Evolutionary conservation across 2,113 vertebrate species (phyloP).

Genomic region (Hemiprocne comata): DNA sequence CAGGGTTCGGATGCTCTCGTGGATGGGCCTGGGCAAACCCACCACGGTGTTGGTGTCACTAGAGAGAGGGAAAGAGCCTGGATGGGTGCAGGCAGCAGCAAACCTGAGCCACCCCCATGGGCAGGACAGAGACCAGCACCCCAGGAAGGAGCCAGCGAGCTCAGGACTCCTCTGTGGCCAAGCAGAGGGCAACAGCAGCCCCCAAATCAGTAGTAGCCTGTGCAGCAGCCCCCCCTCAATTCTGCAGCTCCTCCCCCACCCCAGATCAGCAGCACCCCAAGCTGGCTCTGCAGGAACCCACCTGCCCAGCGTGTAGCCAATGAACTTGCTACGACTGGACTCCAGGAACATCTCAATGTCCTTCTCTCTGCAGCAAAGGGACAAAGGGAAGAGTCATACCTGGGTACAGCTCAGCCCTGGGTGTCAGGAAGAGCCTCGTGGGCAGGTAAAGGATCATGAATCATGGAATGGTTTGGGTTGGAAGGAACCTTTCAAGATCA

Average conservation of each 20-base stretch:
- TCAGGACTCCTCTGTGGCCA: neutral
- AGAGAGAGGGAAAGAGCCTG: constrained; percentile 34
- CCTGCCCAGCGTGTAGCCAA: constrained; percentile 95
- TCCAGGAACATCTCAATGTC: constrained; percentile 98
- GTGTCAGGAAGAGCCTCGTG: accelerated
- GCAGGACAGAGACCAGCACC: neutral
- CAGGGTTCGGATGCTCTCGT: constrained; percentile 95
- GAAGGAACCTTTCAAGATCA: too few species aligned
- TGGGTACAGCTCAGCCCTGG: neutral
- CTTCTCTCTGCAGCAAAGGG: constrained; percentile 84
- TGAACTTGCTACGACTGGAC: constrained; percentile 98
- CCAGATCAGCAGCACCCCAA: accelerated
- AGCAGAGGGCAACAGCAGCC: accelerated
- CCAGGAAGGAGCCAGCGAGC: neutral
- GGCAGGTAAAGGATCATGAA: neutral
- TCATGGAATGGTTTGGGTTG: too few species aligned
- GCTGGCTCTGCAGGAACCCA: constrained; percentile 60
- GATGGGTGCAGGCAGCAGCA: neutral
- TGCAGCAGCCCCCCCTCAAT: neutral
- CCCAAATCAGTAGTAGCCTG: accelerated
- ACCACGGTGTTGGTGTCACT: constrained; percentile 97
- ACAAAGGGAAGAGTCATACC: neutral
- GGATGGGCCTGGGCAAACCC: constrained; percentile 94
- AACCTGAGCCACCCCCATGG: neutral
- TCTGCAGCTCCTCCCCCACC: too few species aligned